Evolutionary conservation across 2,888 invertebrate genomes (phyloP), one percentile per base, ranked within the genome.

Genomic region (Ennomos quercinarius): DNA sequence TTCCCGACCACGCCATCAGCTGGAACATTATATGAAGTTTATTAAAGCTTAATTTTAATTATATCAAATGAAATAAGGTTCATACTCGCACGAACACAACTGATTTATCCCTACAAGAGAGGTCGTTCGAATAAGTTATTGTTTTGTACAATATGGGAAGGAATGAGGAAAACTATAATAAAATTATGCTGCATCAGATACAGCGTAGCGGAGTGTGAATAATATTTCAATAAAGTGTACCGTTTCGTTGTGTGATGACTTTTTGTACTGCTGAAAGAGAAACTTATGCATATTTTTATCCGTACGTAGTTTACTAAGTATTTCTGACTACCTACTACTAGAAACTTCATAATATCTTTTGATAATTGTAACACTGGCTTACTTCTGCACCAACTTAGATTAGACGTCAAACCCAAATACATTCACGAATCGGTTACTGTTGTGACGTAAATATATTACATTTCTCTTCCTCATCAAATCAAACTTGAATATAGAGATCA

Each of bases 101-200:
- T 38, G 49, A 55, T 47, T 55, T 55, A 60, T 55, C 27, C 43
- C 10, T 17, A 34, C 40, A 37, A 48, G 12, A 43, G 39, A 51
- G 59, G 52, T 53, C 56, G 45, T 57, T 46, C 38, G 35, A 38
- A 57, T 57, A 57, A 61, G 47, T 61, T 61, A 56, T 61, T 61
- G 51, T 61, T 56, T 55, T 44, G 55, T 63, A 55, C 54, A 62
- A 57, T 57, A 62, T 43, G 57, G 49, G 57, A 38, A 61, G 38
- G 49, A 45, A 57, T 17, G 48, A 58, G 62, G 58, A 63, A 63
- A 63, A 63, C 51, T 55, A 63, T 58, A 63, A 63, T 58, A 58
- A 63, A 52, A 63, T 63, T 58, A 61, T 58, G 55, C 48, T 35
- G 52, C 51, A 54, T 48, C 54, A 48, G 50, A 58, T 63, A 63